Evolutionary conservation across 2,888 invertebrate species (phyloP).

Genomic region (Cremastobaeus sp.): DNA sequence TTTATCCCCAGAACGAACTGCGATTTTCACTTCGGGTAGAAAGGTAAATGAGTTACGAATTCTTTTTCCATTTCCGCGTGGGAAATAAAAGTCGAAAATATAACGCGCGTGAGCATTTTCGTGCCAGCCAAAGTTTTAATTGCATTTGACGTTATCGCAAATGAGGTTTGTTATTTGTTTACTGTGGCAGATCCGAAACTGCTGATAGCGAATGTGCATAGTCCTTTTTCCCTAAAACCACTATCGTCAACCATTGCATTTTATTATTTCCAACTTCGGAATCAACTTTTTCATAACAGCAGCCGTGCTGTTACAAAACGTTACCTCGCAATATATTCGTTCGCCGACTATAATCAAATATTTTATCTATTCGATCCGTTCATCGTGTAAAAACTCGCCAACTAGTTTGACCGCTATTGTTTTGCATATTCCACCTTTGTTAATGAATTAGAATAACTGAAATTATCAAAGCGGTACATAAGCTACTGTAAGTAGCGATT

Average conservation of each 20-base stretch:
- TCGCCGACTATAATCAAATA: too few species aligned
- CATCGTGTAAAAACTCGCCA: too few species aligned
- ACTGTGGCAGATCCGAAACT: conserved; percentile 5
- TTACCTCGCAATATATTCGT: too few species aligned
- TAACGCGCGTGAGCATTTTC: conserved; percentile 17
- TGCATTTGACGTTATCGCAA: conserved; percentile 27
- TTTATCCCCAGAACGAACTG: conserved; percentile 18
- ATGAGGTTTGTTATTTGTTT: conserved; percentile 32
- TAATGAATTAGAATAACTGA: too few species aligned
- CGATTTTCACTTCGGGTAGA: conserved; percentile 12
- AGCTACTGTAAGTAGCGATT: conserved; percentile 30
- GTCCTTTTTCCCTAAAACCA: not conserved
- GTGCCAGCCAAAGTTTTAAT: conserved; percentile 32
- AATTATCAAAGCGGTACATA: too few species aligned
- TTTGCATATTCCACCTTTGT: too few species aligned
- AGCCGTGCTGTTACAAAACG: too few species aligned
- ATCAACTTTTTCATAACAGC: conserved; percentile 3
- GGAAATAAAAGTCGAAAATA: conserved; percentile 29
- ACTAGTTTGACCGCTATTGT: too few species aligned
- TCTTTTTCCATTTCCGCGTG: conserved; percentile 17
- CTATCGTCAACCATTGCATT: conserved; percentile 8
- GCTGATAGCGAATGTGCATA: conserved; percentile 3
- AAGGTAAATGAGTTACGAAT: conserved; percentile 34
- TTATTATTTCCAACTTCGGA: conserved; percentile 8
- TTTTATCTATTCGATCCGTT: too few species aligned